phyloP scores from a whole-genome alignment of 2,113 vertebrate species.

The Dasyurus viverrinus region DNA sequence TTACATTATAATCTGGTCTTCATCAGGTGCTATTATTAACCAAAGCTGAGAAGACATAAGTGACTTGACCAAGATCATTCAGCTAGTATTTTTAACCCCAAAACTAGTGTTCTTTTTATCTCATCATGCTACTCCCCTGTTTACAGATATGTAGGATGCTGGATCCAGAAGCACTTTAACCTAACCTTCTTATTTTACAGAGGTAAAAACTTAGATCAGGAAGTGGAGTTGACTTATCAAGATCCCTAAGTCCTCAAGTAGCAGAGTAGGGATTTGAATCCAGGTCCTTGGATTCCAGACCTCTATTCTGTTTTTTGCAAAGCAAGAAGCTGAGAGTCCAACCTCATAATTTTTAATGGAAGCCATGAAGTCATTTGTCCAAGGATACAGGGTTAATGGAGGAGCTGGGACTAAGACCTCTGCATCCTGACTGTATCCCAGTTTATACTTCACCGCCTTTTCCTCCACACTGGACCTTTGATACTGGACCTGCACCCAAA shows the following conservation, averaged over 20 bases:
- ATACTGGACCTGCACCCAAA: too few species aligned
- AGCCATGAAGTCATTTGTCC: not conserved
- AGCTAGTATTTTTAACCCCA: not conserved
- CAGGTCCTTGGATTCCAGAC: not conserved
- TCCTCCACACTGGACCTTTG: not conserved
- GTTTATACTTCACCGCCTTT: not conserved
- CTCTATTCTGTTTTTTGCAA: not conserved
- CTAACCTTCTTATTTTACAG: not conserved
- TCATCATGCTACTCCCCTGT: not conserved
- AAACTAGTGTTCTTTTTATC: not conserved
- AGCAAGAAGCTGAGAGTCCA: not conserved
- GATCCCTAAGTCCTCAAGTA: not conserved
- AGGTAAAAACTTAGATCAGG: not conserved
- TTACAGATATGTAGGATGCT: not conserved
- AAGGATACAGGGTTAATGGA: not conserved
- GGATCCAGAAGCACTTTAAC: not conserved
- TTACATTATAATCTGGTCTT: not conserved
- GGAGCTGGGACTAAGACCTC: not conserved
- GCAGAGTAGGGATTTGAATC: not conserved
- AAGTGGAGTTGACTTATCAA: not conserved
- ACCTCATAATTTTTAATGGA: not conserved
- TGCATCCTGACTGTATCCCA: not conserved
- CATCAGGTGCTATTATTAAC: not conserved
- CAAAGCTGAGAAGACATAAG: not conserved
- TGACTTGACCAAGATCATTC: not conserved